Evolutionary conservation across 1,140 invertebrate genomes (phyloP).

Genomic region (Sycophila sp.): DNA sequence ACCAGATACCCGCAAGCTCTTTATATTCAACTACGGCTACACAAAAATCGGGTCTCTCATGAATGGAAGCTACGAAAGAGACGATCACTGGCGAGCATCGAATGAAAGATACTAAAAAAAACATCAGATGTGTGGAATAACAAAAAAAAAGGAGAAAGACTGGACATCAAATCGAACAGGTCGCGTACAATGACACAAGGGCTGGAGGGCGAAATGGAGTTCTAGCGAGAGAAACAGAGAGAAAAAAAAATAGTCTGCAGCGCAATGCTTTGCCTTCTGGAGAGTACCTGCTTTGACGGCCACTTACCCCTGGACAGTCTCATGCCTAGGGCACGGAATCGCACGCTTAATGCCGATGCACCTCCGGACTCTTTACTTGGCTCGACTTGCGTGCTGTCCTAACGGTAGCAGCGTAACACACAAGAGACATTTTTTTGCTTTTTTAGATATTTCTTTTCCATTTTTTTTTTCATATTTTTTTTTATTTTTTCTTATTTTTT

Average conservation of each 20-base stretch:
- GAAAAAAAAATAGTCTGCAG: constrained; percentile 9
- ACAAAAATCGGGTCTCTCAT: neutral
- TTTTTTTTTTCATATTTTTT: no score
- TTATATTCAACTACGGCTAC: neutral
- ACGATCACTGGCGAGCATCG: neutral
- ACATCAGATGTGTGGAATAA: neutral
- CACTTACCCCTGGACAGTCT: constrained; percentile 67
- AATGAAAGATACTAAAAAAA: neutral
- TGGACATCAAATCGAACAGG: neutral
- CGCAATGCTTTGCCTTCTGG: constrained; percentile 19
- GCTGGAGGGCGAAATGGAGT: neutral
- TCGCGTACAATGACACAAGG: neutral
- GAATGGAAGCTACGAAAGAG: neutral
- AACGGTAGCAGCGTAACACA: constrained; percentile 66
- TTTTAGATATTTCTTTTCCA: constrained; percentile 9
- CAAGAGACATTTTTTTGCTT: constrained; percentile 54
- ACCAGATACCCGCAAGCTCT: constrained; percentile 15
- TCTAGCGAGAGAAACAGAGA: neutral
- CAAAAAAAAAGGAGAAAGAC: neutral
- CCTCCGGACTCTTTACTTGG: constrained; percentile 67
- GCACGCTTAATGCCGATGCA: constrained; percentile 62
- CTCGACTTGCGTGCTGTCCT: constrained; percentile 67
- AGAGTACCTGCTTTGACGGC: constrained; percentile 27
- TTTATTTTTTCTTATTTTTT: no score
- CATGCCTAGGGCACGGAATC: constrained; percentile 65